Evolutionary conservation across 2,888 invertebrate genomes (phyloP).

Genomic region (Brachylomia viminalis): DNA sequence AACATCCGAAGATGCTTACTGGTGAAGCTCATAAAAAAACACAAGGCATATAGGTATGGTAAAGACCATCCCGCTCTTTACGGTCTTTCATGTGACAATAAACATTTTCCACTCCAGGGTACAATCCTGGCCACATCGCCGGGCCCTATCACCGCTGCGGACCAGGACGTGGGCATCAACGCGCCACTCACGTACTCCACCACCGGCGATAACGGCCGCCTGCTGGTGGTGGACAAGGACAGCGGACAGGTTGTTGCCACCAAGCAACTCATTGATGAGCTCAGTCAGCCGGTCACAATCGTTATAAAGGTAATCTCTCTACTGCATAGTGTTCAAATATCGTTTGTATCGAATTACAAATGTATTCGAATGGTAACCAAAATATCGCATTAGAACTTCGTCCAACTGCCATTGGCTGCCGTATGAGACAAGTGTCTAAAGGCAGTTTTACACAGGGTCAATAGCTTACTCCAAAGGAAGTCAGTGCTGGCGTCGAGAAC

Average conservation of each 20-base stretch:
- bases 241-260: conserved; percentile 92
- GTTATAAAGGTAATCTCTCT: conserved; percentile 93
- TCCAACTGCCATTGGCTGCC: neutral
- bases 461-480: too few relatives aligned
- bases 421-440: neutral
- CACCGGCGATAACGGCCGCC: conserved; percentile 91
- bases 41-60: neutral
- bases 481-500: too few relatives aligned
- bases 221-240: conserved; percentile 92
- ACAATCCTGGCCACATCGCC: conserved; percentile 92
- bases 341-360: neutral
- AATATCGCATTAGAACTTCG: neutral
- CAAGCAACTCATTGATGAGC: conserved; percentile 89
- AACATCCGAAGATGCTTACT: too few relatives aligned
- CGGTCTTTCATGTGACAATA: neutral
- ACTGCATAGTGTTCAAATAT: neutral
- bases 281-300: conserved; percentile 93
- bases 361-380: neutral
- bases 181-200: conserved; percentile 93
- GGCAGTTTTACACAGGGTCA: too few relatives aligned
- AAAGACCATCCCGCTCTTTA: neutral
- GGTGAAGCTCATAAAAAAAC: neutral
- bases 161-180: conserved; percentile 95
- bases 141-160: conserved; percentile 93
- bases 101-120: conserved; percentile 83